phyloP scores from a whole-genome alignment of 2,888 invertebrate genomes.

The Micropterix aruncella region DNA sequence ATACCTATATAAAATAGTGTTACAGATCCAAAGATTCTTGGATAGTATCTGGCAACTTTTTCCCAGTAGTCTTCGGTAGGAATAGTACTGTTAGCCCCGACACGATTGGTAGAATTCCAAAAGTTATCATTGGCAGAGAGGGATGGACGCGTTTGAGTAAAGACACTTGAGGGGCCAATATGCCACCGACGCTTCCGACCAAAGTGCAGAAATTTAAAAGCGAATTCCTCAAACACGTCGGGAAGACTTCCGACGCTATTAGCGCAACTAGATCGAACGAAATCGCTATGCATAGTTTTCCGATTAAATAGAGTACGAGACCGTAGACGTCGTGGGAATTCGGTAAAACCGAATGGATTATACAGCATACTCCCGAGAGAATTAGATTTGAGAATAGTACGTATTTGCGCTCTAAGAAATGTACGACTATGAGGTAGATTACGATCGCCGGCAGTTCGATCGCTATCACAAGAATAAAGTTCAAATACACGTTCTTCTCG shows the following conservation, averaged over 20 bases:
- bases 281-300: constrained; percentile 37
- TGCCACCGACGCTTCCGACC: constrained; percentile 44
- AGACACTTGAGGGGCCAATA: constrained; percentile 42
- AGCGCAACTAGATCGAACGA: constrained; percentile 38
- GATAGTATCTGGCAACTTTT: constrained; percentile 25
- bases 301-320: constrained; percentile 26
- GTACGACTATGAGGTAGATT: constrained; percentile 20
- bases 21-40: constrained; percentile 19
- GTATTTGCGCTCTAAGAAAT: constrained; percentile 23
- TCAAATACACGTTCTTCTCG: constrained; percentile 39
- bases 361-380: constrained; percentile 28
- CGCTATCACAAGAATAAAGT: constrained; percentile 40
- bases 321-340: neutral
- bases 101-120: constrained; percentile 22
- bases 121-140: constrained; percentile 25
- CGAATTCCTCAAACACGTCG: constrained; percentile 40
- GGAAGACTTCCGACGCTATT: constrained; percentile 43
- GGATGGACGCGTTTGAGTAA: constrained; percentile 25
- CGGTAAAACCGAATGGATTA: constrained; percentile 11
- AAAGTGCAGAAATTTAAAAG: constrained; percentile 41
- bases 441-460: constrained; percentile 38
- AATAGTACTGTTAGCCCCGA: constrained; percentile 23
- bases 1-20: neutral
- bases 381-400: constrained; percentile 26
- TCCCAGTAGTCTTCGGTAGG: constrained; percentile 30